Conservation (phyloP, 2,113 vertebrate genomes). For the Megaptera novaeangliae region DNA sequence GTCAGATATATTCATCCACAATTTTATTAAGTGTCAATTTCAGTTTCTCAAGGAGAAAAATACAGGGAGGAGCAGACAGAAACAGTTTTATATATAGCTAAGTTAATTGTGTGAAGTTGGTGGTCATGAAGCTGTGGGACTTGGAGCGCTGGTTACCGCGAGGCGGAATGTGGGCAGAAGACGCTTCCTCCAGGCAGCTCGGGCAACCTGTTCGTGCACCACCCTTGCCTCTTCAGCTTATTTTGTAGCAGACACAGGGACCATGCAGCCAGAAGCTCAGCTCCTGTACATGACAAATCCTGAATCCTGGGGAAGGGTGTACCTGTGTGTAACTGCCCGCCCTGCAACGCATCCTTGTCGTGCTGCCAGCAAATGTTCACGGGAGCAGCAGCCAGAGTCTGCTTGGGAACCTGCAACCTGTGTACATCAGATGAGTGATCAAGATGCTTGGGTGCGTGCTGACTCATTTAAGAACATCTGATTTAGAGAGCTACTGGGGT, state of each 20-base stretch:
- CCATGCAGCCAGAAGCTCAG: not conserved
- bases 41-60: not conserved
- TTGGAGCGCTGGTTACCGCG: not conserved
- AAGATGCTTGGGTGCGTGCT: constrained; percentile 58
- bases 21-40: not conserved
- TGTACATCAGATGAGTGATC: constrained; percentile 48
- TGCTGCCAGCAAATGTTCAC: not conserved
- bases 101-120: constrained; percentile 33
- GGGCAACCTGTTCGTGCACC: not conserved
- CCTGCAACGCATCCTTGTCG: not conserved
- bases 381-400: not conserved
- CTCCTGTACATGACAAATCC: not conserved
- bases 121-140: not conserved
- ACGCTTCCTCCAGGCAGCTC: not conserved
- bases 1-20: not conserved
- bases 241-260: not conserved
- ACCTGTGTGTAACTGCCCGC: not conserved
- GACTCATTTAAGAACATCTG: constrained; percentile 76
- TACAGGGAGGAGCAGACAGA: not conserved
- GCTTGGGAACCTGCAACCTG: constrained; percentile 15
- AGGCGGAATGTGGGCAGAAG: constrained; percentile 29
- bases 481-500: constrained; percentile 18
- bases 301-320: not conserved
- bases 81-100: not conserved
- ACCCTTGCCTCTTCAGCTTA: not conserved